Conservation (phyloP, 1,140 invertebrate genomes). For the Matsumurasca onukii region DNA sequence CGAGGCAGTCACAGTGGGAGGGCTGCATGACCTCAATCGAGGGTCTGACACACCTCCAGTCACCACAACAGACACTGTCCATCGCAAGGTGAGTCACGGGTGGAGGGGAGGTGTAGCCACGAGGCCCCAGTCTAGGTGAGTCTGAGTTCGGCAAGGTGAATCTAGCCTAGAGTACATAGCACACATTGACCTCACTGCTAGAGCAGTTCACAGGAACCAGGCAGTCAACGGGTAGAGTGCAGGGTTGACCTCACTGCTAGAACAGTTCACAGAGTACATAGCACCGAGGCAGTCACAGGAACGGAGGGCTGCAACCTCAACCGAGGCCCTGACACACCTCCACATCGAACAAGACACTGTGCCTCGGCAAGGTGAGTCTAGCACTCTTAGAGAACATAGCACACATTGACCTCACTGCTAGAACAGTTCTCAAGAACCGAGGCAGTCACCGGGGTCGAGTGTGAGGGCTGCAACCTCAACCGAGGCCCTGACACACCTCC, state of each 20-base stretch:
- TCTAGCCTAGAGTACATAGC: no score
- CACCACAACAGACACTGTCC: constrained; percentile 73
- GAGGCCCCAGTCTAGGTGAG: no score
- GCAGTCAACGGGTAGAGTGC: constrained; percentile 79
- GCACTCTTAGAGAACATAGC: no score
- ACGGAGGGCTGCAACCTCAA: constrained; percentile 70
- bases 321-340: constrained; percentile 51
- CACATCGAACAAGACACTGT: constrained; percentile 75
- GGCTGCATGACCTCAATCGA: constrained; percentile 63
- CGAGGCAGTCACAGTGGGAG: constrained; percentile 80
- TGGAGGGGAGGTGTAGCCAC: no score
- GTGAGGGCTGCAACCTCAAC: constrained; percentile 68
- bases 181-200: constrained; percentile 68
- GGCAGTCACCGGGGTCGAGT: constrained; percentile 78
- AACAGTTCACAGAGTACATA: no score
- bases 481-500: constrained; percentile 48
- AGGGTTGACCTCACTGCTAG: no score
- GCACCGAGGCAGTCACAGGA: constrained; percentile 76
- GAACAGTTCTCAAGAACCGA: constrained; percentile 82
- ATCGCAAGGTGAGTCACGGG: constrained; percentile 77
- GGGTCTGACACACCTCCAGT: constrained; percentile 48
- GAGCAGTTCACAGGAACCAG: constrained; percentile 79
- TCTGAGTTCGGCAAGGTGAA: no score
- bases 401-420: constrained; percentile 68
- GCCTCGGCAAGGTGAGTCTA: constrained; percentile 79